These are phyloP conservation scores for Tetragnatha versicolor DNA, from an alignment of 1,140 invertebrate species.

Conservation along the genomic window DNA sequence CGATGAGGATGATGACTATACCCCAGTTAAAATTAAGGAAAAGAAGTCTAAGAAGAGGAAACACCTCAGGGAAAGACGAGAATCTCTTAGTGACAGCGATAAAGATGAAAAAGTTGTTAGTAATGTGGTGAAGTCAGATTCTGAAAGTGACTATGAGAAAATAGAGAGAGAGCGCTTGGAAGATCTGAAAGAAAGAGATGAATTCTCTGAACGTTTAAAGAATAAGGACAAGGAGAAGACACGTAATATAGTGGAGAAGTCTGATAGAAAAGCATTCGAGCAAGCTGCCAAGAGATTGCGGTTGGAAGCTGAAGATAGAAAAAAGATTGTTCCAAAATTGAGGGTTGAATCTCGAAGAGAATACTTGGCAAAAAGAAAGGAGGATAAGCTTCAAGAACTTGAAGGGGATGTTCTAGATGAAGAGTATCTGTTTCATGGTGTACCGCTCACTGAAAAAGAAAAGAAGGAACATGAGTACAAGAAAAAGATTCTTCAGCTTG, in stretches of 20 bases:
- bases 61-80: slow-evolving; percentile 37
- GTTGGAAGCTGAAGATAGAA: slow-evolving; percentile 78
- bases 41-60: slow-evolving; percentile 52
- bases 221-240: slow-evolving; percentile 90
- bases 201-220: slow-evolving; percentile 87
- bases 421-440: slow-evolving; percentile 91
- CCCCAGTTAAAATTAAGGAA: slow-evolving; percentile 19
- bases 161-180: slow-evolving; percentile 69
- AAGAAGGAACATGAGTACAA: slow-evolving; percentile 86
- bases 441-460: slow-evolving; percentile 85
- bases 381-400: slow-evolving; percentile 94
- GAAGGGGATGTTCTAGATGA: slow-evolving; percentile 96
- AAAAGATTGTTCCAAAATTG: slow-evolving; percentile 85
- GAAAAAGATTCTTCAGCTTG: slow-evolving; percentile 86
- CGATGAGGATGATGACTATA: slow-evolving; percentile 64
- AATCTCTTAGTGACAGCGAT: slow-evolving; percentile 23
- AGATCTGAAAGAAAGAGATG: slow-evolving; percentile 92
- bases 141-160: slow-evolving; percentile 52
- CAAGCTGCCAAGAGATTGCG: slow-evolving; percentile 92
- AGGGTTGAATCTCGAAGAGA: slow-evolving; percentile 89
- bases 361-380: slow-evolving; percentile 94
- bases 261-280: slow-evolving; percentile 81
- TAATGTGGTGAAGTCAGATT: slow-evolving; percentile 32
- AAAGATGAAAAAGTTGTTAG: not conserved
- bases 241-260: slow-evolving; percentile 76